Percentiles rank a stretch among this genome's conserved stretches.
phyloP scores from a whole-genome alignment of 2,888 invertebrate species.

The Allacma fusca region DNA sequence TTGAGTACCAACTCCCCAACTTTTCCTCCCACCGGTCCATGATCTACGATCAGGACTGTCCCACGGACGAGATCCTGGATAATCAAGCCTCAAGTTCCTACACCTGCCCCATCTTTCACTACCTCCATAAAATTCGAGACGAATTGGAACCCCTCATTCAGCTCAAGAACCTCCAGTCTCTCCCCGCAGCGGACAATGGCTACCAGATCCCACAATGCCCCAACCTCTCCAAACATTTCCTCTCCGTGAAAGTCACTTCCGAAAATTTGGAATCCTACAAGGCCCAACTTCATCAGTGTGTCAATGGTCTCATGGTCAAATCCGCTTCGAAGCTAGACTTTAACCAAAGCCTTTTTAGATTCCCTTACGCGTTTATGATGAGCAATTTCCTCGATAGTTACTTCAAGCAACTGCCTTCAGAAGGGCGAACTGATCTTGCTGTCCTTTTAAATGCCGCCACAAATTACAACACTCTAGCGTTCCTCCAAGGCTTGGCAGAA shows the following conservation, averaged over 20 bases:
- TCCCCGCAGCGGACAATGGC: neutral
- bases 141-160: neutral
- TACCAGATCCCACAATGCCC: neutral
- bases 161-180: neutral
- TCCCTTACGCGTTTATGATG: conserved; percentile 21
- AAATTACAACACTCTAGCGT: conserved; percentile 9
- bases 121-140: conserved; percentile 6
- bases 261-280: conserved; percentile 7
- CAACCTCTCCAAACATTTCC: neutral
- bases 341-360: neutral
- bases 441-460: conserved; percentile 21
- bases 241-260: neutral
- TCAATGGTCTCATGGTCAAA: neutral
- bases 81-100: neutral
- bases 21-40: neutral
- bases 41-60: conserved; percentile 25
- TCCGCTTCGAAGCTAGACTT: neutral
- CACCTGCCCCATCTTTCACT: conserved; percentile 23
- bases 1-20: conserved; percentile 13
- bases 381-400: conserved; percentile 17
- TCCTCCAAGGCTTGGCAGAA: conserved; percentile 19
- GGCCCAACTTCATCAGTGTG: neutral
- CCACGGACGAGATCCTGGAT: neutral
- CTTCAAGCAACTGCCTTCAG: conserved; percentile 14
- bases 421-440: neutral